A percentile compares a stretch with the other conserved stretches of the same genome.
phyloP scores from a whole-genome alignment of 2,113 vertebrate genomes.

The Entosphenus tridentatus region DNA sequence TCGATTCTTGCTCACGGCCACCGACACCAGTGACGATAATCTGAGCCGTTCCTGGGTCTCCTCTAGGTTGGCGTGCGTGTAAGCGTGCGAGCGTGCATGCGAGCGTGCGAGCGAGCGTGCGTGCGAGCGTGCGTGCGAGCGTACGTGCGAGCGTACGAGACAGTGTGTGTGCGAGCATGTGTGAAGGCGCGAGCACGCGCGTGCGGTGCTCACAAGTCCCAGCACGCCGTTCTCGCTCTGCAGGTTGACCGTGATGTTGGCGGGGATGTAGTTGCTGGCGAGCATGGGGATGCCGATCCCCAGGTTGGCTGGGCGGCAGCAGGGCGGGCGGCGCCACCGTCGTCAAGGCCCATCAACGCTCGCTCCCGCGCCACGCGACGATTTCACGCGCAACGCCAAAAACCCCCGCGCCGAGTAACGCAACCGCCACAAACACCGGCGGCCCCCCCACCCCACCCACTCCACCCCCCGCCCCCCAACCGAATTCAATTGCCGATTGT shows the following conservation, averaged over 20 bases:
- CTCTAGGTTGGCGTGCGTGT: too few species aligned
- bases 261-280: constrained; percentile 87
- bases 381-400: neutral
- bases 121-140: neutral
- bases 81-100: too few species aligned
- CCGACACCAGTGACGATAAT: too few species aligned
- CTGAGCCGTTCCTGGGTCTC: too few species aligned
- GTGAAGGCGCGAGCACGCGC: too few species aligned
- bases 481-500: too few species aligned
- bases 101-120: too few species aligned
- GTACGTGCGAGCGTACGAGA: neutral
- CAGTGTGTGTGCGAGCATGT: too few species aligned
- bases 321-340: constrained; percentile 21
- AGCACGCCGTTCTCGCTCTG: constrained; percentile 96
- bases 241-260: constrained; percentile 68
- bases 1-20: too few species aligned
- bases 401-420: too few species aligned
- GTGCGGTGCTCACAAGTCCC: constrained; percentile 51
- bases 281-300: constrained; percentile 90
- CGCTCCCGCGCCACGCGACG: too few species aligned
- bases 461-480: neutral
- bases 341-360: too few species aligned
- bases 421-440: neutral
- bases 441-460: neutral
- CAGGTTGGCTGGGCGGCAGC: constrained; percentile 44